Conservation (phyloP, 2,113 vertebrate species). For the Suncus etruscus region DNA sequence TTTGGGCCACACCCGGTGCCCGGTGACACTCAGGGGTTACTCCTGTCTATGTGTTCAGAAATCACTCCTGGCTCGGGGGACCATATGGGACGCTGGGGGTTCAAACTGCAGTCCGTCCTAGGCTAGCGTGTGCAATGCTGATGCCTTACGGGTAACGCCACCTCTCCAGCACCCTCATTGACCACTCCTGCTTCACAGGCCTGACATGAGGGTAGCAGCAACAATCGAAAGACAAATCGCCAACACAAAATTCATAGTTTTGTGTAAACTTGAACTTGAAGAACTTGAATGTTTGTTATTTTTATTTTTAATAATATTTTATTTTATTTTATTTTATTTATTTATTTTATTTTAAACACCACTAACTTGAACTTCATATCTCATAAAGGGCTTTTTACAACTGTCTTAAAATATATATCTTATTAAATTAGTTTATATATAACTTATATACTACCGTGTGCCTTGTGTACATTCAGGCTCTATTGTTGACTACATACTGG, state of each 20-base stretch:
- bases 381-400: neutral
- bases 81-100: no score
- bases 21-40: no score
- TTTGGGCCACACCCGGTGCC: neutral
- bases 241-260: neutral
- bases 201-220: neutral
- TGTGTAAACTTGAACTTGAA: neutral
- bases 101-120: no score
- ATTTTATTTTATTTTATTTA: no score
- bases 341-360: no score
- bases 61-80: no score
- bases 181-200: neutral
- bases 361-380: neutral
- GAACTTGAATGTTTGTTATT: neutral
- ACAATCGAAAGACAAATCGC: slow-evolving; percentile 1
- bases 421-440: no score
- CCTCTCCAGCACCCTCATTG: neutral
- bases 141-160: no score
- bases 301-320: no score
- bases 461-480: neutral
- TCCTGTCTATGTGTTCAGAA: no score
- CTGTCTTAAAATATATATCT: neutral
- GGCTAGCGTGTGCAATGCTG: no score
- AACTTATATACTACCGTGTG: neutral
- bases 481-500: neutral